These are phyloP conservation scores for Caenorhabditis virilis DNA, from an alignment of 2,888 invertebrate species.

Conservation along the genomic window DNA sequence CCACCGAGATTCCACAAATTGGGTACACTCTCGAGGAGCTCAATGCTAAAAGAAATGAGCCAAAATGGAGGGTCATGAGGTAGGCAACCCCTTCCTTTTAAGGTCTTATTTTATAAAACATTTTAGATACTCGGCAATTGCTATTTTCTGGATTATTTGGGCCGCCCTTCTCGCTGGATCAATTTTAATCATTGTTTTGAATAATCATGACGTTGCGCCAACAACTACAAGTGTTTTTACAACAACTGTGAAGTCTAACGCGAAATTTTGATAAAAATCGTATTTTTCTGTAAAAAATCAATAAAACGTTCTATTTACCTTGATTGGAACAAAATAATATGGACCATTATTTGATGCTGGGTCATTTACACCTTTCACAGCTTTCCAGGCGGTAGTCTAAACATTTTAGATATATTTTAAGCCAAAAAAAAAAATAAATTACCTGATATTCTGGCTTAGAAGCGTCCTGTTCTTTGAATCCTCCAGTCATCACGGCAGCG, in stretches of 20 bases:
- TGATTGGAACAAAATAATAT: conserved; percentile 49
- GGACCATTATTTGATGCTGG: conserved; percentile 52
- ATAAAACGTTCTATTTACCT: too few species aligned
- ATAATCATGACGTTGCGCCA: conserved; percentile 35
- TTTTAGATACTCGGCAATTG: conserved; percentile 20
- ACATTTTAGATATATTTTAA: conserved; percentile 2
- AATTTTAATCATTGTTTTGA: conserved; percentile 41
- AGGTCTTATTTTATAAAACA: conserved; percentile 2
- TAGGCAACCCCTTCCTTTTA: not conserved
- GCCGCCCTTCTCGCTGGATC: conserved; percentile 44
- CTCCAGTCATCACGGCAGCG: conserved; percentile 37
- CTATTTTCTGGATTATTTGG: conserved; percentile 42
- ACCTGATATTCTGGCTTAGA: conserved; percentile 45
- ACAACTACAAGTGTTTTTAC: conserved; percentile 16
- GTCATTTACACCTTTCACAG: conserved; percentile 46
- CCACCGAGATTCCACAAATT: conserved; percentile 3
- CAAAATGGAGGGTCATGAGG: conserved; percentile 27
- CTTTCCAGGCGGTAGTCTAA: conserved; percentile 45
- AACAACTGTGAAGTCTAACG: not conserved
- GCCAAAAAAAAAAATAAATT: conserved; percentile 14
- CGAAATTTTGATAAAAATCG: not conserved
- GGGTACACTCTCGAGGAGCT: conserved; percentile 25
- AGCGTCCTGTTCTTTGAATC: conserved; percentile 44
- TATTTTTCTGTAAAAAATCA: not conserved
- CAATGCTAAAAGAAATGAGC: conserved; percentile 21